Evolutionary conservation across 2,113 vertebrate genomes (phyloP).

Genomic region (Brienomyrus longianalis): DNA sequence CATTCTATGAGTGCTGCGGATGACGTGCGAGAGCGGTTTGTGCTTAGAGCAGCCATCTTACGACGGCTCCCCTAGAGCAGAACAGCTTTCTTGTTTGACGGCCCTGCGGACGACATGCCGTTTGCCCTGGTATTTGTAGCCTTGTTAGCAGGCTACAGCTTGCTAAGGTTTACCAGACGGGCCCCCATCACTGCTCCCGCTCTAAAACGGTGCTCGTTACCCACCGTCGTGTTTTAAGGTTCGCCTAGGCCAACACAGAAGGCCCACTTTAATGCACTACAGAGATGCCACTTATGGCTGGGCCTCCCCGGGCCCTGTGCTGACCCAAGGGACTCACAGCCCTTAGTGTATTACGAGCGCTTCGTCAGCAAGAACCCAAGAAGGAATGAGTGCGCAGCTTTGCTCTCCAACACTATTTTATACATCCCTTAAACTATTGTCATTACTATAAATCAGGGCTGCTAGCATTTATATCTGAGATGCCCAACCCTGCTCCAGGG

Average conservation of each 20-base stretch:
- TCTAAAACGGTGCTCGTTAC: background rate
- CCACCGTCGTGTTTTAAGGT: background rate
- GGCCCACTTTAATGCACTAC: background rate
- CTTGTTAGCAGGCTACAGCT: background rate
- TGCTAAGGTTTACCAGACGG: background rate
- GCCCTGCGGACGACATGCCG: background rate
- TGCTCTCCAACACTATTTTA: background rate
- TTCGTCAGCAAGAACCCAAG: background rate
- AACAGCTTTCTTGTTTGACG: background rate
- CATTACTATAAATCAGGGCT: background rate
- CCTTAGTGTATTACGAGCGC: background rate
- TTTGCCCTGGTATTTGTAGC: background rate
- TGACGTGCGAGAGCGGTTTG: background rate
- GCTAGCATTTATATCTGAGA: no score
- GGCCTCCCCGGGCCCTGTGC: background rate
- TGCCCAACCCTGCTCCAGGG: no score
- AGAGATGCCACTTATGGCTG: background rate
- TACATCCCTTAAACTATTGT: background rate
- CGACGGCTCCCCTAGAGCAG: background rate
- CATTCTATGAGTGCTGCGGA: background rate
- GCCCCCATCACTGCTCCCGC: no score
- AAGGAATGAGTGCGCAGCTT: background rate
- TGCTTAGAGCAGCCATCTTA: background rate
- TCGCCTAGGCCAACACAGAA: background rate
- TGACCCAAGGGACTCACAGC: background rate